Percentiles rank a stretch among this genome's conserved stretches.
Evolutionary conservation across 2,113 vertebrate species (phyloP).

Genomic region (Poecile atricapillus): DNA sequence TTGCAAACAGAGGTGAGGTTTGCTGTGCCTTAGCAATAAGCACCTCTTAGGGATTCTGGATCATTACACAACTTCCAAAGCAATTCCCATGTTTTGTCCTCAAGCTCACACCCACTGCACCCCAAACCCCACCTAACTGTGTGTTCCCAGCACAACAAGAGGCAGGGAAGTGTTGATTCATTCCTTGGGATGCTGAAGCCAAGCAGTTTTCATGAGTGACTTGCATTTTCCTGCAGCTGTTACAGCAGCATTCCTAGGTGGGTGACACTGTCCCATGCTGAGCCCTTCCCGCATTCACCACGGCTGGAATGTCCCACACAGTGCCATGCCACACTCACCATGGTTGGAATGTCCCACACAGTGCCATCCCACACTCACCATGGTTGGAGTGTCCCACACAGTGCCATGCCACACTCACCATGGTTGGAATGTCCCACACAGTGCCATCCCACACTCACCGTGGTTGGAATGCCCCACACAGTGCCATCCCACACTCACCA

Average conservation of each 20-base stretch:
- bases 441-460: not conserved
- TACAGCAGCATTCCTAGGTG: not conserved
- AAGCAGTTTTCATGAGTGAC: not conserved
- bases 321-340: no score
- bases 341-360: not conserved
- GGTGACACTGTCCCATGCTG: not conserved
- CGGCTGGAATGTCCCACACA: not conserved
- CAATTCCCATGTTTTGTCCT: not conserved
- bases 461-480: slow-evolving; percentile 43
- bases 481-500: not conserved
- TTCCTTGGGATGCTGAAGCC: not conserved
- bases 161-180: not conserved
- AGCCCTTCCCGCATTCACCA: not conserved
- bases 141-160: not conserved
- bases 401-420: not conserved
- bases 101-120: not conserved
- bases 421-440: slow-evolving; percentile 43
- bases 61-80: not conserved
- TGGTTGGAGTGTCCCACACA: slow-evolving; percentile 42
- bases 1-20: not conserved
- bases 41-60: not conserved
- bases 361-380: not conserved
- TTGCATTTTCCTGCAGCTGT: not conserved
- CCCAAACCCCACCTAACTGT: not conserved
- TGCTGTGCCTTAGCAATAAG: not conserved